Evolutionary conservation across 2,888 invertebrate species (phyloP), one percentile per base, ranked within the genome.

Genomic region (Gasteruption jaculator): DNA sequence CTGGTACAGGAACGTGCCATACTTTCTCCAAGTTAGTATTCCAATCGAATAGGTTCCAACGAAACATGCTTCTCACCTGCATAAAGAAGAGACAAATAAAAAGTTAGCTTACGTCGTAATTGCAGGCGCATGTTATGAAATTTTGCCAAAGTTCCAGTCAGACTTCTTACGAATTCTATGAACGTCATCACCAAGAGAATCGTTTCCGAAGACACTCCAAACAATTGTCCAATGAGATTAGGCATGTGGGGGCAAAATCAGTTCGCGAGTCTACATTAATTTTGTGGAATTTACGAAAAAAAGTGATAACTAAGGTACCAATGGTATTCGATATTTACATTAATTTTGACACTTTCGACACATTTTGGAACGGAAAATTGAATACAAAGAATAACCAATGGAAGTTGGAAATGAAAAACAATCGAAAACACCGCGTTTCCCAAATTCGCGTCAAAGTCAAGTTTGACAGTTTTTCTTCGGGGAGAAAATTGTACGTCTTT

Each of bases 101-200:
- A 11, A 35, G 25, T 11, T 35, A 20, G 10, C 20, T 30, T 10
- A 8, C 7, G 15, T 12, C 21, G 10, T 20, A 4, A 6, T 20
- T 20, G 7, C 22, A 8, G 10, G 27, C n/a, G 15, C 8, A 37
- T 32, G 18, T 3, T 16, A 16, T 26, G n/a, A 12, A 10, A 5
- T 12, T 11, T 10, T 24, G 5, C 18, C 12, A 16, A 12, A n/a
- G 6, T 27, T 11, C 5, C 12, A 18, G 5, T 29, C 11, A 31
- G 15, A 15, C 37, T 38, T 36, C 50, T 61, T 50, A 65, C 68
- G 57, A 63, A 39, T 33, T 63, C 65, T n/a, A 63, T 27, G 4
- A 57, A 34, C 41, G 58, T 62, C 60, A 65, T 64, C 36, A 63
- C 57, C 26, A 64, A 36, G 19, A 67, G 49, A 54, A 67, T 61